Base-by-base conservation (phyloP, 2,797 vertebrate genomes). In the Calcarius lapponicus region DNA sequence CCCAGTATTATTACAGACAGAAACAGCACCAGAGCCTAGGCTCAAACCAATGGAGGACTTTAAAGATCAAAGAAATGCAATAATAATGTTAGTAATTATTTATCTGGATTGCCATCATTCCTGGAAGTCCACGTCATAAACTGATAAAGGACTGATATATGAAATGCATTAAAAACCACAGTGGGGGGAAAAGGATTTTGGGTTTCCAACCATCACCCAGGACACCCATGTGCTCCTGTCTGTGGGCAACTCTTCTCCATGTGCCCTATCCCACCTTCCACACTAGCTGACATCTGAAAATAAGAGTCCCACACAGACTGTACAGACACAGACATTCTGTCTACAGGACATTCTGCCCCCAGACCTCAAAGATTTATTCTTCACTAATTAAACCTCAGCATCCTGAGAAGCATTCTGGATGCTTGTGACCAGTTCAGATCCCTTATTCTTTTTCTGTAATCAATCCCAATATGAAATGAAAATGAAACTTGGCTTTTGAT, bases 281-380 rank as follows among this genome's bases (percentile, higher is more conserved):
- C 0, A 3, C 4, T 3, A 20, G 13, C 2, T 43, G 20, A 14
- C 7, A 3, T 20, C 51, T 3, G 2, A 69, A 62, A 74, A 42
- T 7, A 45, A 2, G 7, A 66, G 29, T 11, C 7, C 15, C 58
- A 38, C 16, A 31, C 13, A 75, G 50, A n/a, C 17, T 81, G 38
- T 31, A 57, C 1, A 66, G n/a, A 32, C n/a, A 74, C 0, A 75
- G 26, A 18, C 38, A 65, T 22, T 21, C n/a, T 15, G 11, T 31
- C 69, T 61, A 53, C 19, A 78, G 36, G 48, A 56, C 36, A 57
- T 61, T 71, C 38, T 58, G 34, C 32, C 61, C 22, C 31, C 17
- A 34, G 21, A 64, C 12, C 9, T n/a, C 28, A 48, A 3, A 57
- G n/a, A 48, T 26, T 11, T 42, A 62, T 45, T 80, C 45, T 74